Conservation (phyloP, 2,113 vertebrate genomes). For the Glaucomys volans region DNA sequence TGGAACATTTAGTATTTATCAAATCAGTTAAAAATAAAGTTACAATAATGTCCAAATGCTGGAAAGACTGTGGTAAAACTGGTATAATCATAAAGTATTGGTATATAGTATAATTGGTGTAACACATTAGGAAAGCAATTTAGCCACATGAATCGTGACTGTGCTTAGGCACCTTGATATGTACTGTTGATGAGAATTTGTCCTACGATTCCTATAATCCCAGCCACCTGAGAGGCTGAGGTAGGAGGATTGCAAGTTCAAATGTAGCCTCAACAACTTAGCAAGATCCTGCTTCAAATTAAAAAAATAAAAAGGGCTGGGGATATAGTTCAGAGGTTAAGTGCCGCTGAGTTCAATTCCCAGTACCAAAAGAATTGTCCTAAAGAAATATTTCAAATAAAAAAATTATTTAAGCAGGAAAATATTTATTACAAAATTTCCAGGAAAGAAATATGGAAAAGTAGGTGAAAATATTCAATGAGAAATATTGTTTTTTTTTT, state of each 20-base stretch:
- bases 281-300: no score
- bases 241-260: no score
- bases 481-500: not conserved
- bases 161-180: not conserved
- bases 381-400: slow-evolving; percentile 51
- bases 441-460: slow-evolving; percentile 11
- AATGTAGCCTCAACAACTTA: no score
- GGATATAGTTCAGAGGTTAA: no score
- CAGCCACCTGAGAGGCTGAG: no score
- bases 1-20: slow-evolving; percentile 40
- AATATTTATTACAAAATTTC: slow-evolving; percentile 46
- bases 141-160: not conserved
- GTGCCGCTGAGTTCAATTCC: no score
- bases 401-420: slow-evolving; percentile 48
- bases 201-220: no score
- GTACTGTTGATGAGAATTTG: not conserved
- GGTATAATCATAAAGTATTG: not conserved
- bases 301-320: no score
- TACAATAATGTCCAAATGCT: slow-evolving; percentile 33
- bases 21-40: slow-evolving; percentile 49
- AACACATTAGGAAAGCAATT: slow-evolving; percentile 42
- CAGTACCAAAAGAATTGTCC: not conserved
- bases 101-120: not conserved
- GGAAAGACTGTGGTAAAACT: slow-evolving; percentile 20
- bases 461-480: not conserved